Evolutionary conservation across 1,140 invertebrate genomes (phyloP), one percentile per base, ranked within the genome.

Genomic region (Zaprionus africanus): DNA sequence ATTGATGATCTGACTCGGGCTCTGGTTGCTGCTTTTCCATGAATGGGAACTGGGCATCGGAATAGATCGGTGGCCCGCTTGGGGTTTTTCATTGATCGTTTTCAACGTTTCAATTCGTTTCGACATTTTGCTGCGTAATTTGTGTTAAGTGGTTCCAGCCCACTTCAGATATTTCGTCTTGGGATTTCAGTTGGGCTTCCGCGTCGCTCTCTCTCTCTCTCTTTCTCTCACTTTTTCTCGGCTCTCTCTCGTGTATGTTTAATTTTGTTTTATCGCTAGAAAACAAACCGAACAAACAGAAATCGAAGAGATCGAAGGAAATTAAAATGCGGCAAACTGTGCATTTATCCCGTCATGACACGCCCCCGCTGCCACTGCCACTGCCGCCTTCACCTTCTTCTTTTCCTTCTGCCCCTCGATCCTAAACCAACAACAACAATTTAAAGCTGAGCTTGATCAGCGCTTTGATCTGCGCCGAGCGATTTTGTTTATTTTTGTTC

Each of bases 121-220:
- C 85, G 79, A 88, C 84, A 91, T 91, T 91, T 91, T 91, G 90
- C 90, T 91, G 90, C 90, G 90, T 91, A 91, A 91, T 91, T 86
- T 86, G 90, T 90, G 90, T 91, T 91, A 91, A 91, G 90, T 91
- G 90, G 90, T 91, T 90, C 71, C 85, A 84, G 75, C 90, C 90
- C 82, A 80, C 82, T 88, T 91, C 75, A 91, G 71, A 79, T 83
- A 78, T 67, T 63, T 66, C 49, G 49, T 63, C 34, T 49, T 24
- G 60, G 46, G 65, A 61, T 58, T 60, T 46, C 49, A 36, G 51
- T 46, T 61, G 12, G 62, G 62, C 70, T 73, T 73, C 62, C 67
- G 24, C 65, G 28, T 26, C 38, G 22, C 49, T 51, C 41, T 51
- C 26, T 36, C 17, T 63, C 28, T n/a, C 60, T 15, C 19, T 53